Base-by-base conservation (phyloP, 2,797 vertebrate genomes). In the Alauda arvensis region DNA sequence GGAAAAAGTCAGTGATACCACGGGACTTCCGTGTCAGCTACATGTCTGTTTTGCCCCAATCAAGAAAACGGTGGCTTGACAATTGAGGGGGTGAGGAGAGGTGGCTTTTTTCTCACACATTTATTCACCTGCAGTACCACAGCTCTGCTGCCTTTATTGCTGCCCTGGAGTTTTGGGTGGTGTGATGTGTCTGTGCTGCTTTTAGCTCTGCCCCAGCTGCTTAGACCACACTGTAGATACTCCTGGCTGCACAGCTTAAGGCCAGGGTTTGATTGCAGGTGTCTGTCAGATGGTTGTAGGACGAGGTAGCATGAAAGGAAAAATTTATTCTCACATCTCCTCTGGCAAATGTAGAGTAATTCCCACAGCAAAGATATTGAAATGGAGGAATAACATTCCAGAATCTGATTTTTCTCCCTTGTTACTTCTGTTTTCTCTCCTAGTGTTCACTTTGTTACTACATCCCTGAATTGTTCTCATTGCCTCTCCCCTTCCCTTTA, bases 31-130 rank as follows among this genome's bases (percentile, higher is more conserved):
- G 4, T 18, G 42, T 37, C 18, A 34, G 8, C 25, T 49, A 14
- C 10, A 6, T 21, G 14, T 12, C 8, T 74, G 10, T 63, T 69
- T 51, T 66, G 28, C 60, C 18, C 37, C 18, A 55, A 11, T 18
- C 13, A 68, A 31, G 39, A 61, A 67, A 84, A 61, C 4, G 45
- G 14, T 43, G 10, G 8, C 42, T 88, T 63, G 31, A 10, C 40
- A 45, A 3, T 12, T 3, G 1, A 37, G 6, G 7, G 12, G 1
- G 10, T 43, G 6, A 26, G 14, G 5, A 24, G 8, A 57, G 8
- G 8, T 60, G 25, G 4, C 14, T 88, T 69, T 81, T 82, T 40
- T 48, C 37, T 46, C 23, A 42, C 10, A 19, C 10, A 21, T 33
- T 60, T 60, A 29, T 77, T 85, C 63, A 70, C 28, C 12, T 67